Conservation (phyloP, 1,140 invertebrate species). For the Rhopalosiphum padi region DNA sequence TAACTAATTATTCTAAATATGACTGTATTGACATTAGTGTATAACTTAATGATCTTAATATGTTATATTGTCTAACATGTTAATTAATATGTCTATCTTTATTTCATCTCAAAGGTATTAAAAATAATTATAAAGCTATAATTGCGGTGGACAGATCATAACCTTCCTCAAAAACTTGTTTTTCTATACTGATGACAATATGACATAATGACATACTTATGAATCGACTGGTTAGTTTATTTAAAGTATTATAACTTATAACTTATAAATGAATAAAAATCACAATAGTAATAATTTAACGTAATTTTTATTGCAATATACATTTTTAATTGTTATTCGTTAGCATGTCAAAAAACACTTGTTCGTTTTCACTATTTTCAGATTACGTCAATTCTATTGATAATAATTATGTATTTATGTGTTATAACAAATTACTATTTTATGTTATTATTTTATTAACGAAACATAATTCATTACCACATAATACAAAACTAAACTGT, state of each 20-base stretch:
- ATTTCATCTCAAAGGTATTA: background rate
- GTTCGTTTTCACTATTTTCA: background rate
- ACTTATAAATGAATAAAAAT: background rate
- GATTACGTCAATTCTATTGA: background rate
- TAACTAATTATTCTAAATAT: background rate
- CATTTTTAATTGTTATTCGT: background rate
- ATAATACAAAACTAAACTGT: background rate
- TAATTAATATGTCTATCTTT: background rate
- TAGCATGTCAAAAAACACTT: background rate
- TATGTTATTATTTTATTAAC: background rate
- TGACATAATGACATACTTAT: conserved; percentile 28
- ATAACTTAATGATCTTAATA: background rate
- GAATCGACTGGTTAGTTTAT: conserved; percentile 19
- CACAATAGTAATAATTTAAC: background rate
- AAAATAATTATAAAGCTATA: background rate
- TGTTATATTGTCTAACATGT: background rate
- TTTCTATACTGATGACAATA: background rate
- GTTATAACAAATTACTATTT: background rate
- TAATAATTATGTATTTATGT: background rate
- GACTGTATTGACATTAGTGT: too few relatives aligned
- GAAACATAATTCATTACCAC: background rate
- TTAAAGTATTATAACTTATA: background rate
- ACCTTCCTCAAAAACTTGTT: conserved; percentile 40
- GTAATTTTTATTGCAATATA: background rate
- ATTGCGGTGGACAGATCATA: background rate